Base-by-base conservation (phyloP, 2,113 vertebrate species). In the Xyrauchen texanus region DNA sequence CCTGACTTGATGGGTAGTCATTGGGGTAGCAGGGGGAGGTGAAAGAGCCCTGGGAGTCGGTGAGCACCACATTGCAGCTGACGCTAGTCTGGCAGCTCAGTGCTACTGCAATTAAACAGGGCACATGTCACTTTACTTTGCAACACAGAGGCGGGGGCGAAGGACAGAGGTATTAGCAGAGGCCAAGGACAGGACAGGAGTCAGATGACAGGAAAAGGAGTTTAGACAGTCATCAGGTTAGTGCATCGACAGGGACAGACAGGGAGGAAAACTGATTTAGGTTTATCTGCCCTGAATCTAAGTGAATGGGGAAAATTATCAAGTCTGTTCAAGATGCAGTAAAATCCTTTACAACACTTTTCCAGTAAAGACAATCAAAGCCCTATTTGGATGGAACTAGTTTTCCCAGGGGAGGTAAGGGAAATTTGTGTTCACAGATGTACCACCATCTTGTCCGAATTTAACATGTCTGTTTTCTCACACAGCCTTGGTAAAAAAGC, bases 21-120 rank as follows among this genome's bases (percentile, higher is more conserved):
- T 82, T 89, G 6, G 98, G 97, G 88, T 95, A 98, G 89, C 98
- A 98, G 0, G 98, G 98, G 44, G 98, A 98, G 4, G 91, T 93
- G 85, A 99, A 95, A 51, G 83, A 81, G 77, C 97, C 97, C 44
- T 92, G 92, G 6, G 94, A 87, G 70, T 85, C 91, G 61, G 91
- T 94, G 10, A 98, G 88, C 47, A 92, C 80, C 6, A 88, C 76
- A 82, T 91, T 93, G 90, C 97, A 99, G 88, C 90, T 76, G 47
- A 1, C 12, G 74, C 47, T 34, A 34, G 21, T 34, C 21, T 34
- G 89, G 87, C 96, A 98, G 89, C 92, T 92, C 7, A 89, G 79
- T 78, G 82, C 97, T 96, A 94, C 46, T 62, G 71, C 15, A 86
- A 75, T 79, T 78, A 83, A 86, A 83, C 63, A 81, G 68, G 21